Evolutionary conservation across 1,140 invertebrate genomes (phyloP), one percentile per base, ranked within the genome.

Genomic region (Macrobrachium nipponense): DNA sequence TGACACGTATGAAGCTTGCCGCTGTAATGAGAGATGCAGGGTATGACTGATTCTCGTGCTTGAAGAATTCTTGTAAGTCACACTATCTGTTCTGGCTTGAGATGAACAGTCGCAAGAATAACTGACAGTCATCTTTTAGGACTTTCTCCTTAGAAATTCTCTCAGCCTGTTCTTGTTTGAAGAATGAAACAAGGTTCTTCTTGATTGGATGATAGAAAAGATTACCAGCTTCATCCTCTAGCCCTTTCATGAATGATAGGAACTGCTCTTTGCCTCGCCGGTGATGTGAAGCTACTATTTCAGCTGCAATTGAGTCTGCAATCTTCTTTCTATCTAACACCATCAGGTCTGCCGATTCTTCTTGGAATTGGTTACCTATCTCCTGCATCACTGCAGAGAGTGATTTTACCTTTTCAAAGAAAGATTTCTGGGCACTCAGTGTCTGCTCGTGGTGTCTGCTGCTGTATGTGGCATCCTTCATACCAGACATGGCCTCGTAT

Each of bases 361-460:
- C 14, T 66, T 66, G 62, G 62, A 66, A 66, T 66, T 18, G 62
- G 62, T 14, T 66, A 66, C 62, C 62, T 23, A 66, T 66, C 62
- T 66, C 62, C 17, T 66, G 62, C 62, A 66, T 66, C 62, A 66
- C 62, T 66, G 62, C 62, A 6, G 62, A 66, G 62, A 6, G 62
- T 66, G 62, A 6, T 14, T 66, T 66, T 23, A 14, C 62, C 62
- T 6, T 66, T 23, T 66, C 62, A 66, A 66, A 66, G 62, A 14
- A 66, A 66, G 14, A 66, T 66, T 66, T 66, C 62, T 66, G 5
- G 62, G 62, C 62, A 66, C 14, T 66, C 18, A 66, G 62, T 66
- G 62, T 66, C 62, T 66, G 62, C 5, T 14, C 62, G 14, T 66
- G 14, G 62, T 66, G 14, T 66, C 62, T 66, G 14, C 5, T 66